These are phyloP conservation scores for Leucopsar rothschildi DNA, from an alignment of 2,113 vertebrate species.

Conservation along the genomic window DNA sequence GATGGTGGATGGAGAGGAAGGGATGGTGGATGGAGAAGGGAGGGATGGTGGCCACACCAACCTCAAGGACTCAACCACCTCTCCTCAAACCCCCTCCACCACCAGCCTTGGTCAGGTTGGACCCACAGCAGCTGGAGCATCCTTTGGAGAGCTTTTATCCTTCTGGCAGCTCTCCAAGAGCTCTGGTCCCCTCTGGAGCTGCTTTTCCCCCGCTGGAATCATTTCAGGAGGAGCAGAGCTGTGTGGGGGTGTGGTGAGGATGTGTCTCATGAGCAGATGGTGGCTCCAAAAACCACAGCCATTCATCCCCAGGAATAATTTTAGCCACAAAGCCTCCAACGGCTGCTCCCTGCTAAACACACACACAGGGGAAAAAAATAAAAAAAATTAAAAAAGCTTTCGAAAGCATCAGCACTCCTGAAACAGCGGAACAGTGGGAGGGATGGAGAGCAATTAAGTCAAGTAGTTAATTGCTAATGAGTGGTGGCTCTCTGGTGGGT, in stretches of 20 bases:
- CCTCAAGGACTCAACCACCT: background rate
- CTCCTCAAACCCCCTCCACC: background rate
- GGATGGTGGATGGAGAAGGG: no score
- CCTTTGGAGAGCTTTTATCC: background rate
- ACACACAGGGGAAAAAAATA: accelerated
- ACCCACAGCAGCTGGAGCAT: background rate
- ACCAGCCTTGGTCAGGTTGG: background rate
- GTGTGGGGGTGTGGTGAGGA: background rate
- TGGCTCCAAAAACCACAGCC: constrained; percentile 34
- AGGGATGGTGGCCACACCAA: background rate
- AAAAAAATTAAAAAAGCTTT: background rate
- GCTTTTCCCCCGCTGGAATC: background rate
- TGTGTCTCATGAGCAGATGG: background rate
- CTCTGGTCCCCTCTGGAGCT: background rate
- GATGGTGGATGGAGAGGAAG: no score
- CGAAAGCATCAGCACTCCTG: constrained; percentile 44
- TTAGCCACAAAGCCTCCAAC: constrained; percentile 41
- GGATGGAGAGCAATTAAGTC: constrained; percentile 41
- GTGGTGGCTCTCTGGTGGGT: background rate
- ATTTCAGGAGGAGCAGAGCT: background rate
- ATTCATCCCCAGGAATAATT: constrained; percentile 72
- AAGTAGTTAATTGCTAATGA: constrained; percentile 27
- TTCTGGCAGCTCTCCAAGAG: background rate
- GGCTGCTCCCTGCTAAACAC: background rate
- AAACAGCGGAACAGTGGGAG: background rate